Conservation (phyloP, 1,140 invertebrate species). For the Oedothorax gibbosus region DNA sequence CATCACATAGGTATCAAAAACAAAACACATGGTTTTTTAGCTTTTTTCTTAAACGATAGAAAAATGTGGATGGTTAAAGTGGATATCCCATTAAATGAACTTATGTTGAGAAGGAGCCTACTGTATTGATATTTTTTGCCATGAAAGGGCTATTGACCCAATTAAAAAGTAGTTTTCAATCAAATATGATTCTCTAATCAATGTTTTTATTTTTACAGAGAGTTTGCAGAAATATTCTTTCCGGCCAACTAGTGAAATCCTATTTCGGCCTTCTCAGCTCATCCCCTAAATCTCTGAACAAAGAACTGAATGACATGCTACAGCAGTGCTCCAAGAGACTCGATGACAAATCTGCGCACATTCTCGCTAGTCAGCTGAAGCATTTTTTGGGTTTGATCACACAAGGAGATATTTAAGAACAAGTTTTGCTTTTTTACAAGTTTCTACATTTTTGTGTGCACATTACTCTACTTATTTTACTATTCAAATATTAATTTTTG, state of each 20-base stretch:
- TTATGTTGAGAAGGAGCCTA: too few relatives aligned
- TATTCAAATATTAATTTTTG: too few relatives aligned
- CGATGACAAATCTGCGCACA: slow-evolving; percentile 29
- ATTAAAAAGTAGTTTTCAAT: not conserved
- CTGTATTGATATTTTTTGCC: too few relatives aligned
- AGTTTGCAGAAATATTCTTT: slow-evolving; percentile 76
- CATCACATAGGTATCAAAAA: too few relatives aligned
- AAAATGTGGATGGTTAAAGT: too few relatives aligned
- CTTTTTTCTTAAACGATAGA: too few relatives aligned
- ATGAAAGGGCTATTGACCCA: too few relatives aligned
- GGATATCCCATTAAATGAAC: too few relatives aligned
- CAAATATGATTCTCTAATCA: not conserved
- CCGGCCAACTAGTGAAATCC: slow-evolving; percentile 69
- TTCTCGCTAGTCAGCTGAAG: slow-evolving; percentile 24
- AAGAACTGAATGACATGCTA: slow-evolving; percentile 32
- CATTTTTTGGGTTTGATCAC: slow-evolving; percentile 24
- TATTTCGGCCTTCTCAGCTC: slow-evolving; percentile 50
- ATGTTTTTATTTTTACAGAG: slow-evolving; percentile 64
- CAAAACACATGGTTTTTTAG: too few relatives aligned
- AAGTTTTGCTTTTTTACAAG: too few relatives aligned
- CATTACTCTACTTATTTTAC: too few relatives aligned
- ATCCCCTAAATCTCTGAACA: slow-evolving; percentile 16
- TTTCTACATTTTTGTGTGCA: too few relatives aligned
- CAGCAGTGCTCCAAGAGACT: slow-evolving; percentile 36
- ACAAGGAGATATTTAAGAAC: not conserved